Evolutionary conservation across 2,888 invertebrate species (phyloP), one percentile per base, ranked within the genome.

Genomic region (Carterocephalus palaemon): DNA sequence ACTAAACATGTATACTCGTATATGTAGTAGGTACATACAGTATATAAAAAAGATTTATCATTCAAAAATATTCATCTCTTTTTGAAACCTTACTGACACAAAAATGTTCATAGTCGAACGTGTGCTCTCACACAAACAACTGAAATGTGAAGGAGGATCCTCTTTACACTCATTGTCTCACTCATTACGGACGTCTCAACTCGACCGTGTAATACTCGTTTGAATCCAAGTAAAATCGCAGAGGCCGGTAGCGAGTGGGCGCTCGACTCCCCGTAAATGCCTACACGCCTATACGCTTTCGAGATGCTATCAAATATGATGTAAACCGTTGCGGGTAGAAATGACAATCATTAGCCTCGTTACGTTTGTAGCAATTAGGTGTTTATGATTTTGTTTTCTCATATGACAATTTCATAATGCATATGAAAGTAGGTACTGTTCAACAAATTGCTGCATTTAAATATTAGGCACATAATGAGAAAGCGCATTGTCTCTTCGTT

Each of bases 211-310:
- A 72, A 77, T 77, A 75, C 67, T 65, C 63, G 71, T 66, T 66
- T 70, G 73, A 69, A 73, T 74, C 68, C 70, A 64, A 50, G 57
- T 59, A 75, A 75, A 77, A 76, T 75, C 71, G 70, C 68, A 57
- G 65, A 62, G 69, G 70, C 73, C 64, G 66, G 64, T 64, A 57
- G 60, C 60, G 60, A 71, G 73, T 78, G 75, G 74, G 77, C 73
- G 79, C 75, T 71, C 17, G 38, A 8, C 72, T 78, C 73, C 76
- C 79, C 76, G 80, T 80, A 79, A 81, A 82, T 80, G 71, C 74
- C 75, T 79, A 75, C 78, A 79, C 76, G 76, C 75, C 62, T 56
- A 68, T 69, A 67, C 71, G 69, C 80, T 79, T 77, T 80, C 75
- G 67, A 78, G 78, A 79, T 77, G 65, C 65, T 74, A 72, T 72